Evolutionary conservation across 2,113 vertebrate genomes (phyloP).

Genomic region (Mesocricetus auratus): DNA sequence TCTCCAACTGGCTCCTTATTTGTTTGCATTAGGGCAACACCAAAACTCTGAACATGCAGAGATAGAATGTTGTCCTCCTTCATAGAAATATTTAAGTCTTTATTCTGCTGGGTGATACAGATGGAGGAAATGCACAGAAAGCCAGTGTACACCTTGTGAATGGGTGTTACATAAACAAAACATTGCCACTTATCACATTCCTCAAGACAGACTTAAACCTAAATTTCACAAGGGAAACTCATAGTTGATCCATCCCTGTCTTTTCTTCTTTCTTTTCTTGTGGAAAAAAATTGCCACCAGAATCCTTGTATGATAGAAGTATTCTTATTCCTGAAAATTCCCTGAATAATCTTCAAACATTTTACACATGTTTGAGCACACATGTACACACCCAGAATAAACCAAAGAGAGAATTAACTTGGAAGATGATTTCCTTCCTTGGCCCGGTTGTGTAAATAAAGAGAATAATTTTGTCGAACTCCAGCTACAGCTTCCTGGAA

Average conservation of each 20-base stretch:
- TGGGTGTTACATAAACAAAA: neutral
- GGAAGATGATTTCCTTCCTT: constrained; percentile 5
- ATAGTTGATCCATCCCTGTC: neutral
- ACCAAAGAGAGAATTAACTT: constrained; percentile 35
- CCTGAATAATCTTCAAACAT: neutral
- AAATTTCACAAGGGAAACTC: neutral
- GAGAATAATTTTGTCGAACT: constrained; percentile 35
- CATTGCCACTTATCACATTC: neutral
- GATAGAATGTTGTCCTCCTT: neutral
- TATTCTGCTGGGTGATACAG: neutral
- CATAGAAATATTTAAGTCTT: neutral
- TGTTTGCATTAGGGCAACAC: neutral
- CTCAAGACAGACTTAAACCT: neutral
- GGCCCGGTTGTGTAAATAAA: constrained; percentile 21
- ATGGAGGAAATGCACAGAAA: neutral
- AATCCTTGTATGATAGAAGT: neutral
- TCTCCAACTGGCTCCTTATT: neutral
- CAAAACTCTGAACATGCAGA: neutral
- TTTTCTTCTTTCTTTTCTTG: neutral
- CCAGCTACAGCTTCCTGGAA: neutral
- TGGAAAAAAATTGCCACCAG: neutral
- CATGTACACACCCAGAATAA: neutral
- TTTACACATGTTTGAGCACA: neutral
- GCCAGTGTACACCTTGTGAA: too few relatives aligned
- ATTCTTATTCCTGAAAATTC: neutral